Conservation (phyloP, 2,113 vertebrate species). For the Blennius ocellaris region DNA sequence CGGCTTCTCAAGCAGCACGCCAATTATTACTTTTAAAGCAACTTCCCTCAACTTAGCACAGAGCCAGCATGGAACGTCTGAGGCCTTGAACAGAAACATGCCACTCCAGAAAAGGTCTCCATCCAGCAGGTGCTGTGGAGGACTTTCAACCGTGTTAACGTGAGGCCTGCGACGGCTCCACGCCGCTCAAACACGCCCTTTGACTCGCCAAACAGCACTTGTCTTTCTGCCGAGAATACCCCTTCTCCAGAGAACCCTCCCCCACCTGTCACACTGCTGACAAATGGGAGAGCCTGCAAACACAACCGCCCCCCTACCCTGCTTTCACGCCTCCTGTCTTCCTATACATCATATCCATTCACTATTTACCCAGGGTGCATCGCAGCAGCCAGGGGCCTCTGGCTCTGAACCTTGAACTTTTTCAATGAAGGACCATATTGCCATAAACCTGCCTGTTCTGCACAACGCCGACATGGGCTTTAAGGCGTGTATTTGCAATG, state of each 20-base stretch:
- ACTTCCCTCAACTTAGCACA: background rate
- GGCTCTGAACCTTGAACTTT: constrained; percentile 58
- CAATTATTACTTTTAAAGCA: background rate
- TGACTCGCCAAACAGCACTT: constrained; percentile 15
- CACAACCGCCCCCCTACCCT: constrained; percentile 46
- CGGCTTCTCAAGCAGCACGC: background rate
- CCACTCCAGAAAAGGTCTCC: background rate
- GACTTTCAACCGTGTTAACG: constrained; percentile 20
- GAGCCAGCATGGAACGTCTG: background rate
- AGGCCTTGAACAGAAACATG: constrained; percentile 3
- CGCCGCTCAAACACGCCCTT: constrained; percentile 29
- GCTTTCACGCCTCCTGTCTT: constrained; percentile 13
- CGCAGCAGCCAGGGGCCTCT: constrained; percentile 33
- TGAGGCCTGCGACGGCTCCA: background rate
- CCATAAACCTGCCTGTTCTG: background rate
- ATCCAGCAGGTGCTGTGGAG: constrained; percentile 11
- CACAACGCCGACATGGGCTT: background rate
- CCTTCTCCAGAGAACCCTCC: constrained; percentile 40
- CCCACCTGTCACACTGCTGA: constrained; percentile 61
- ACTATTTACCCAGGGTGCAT: constrained; percentile 55
- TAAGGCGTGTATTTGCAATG: background rate
- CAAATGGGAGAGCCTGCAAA: constrained; percentile 58
- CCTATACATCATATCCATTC: constrained; percentile 28
- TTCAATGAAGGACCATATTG: constrained; percentile 4
- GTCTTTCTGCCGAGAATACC: constrained; percentile 27